phyloP scores from a whole-genome alignment of 2,797 vertebrate species.

The Peromyscus nudipes region DNA sequence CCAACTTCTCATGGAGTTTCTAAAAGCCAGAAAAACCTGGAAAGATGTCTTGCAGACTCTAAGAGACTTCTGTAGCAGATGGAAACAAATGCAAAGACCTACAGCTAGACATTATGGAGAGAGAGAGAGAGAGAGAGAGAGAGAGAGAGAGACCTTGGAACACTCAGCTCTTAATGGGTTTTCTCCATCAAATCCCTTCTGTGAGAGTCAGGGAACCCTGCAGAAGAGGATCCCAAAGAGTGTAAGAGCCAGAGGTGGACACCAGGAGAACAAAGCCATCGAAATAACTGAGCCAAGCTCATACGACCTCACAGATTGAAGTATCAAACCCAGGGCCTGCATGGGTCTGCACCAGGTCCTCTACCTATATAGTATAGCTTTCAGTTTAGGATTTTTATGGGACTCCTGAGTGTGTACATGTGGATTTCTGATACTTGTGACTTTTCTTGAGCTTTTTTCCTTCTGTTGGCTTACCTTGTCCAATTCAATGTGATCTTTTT shows the following conservation, averaged over 20 bases:
- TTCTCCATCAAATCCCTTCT: neutral
- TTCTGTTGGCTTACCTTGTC: neutral
- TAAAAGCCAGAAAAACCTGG: too few relatives aligned
- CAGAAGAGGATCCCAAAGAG: neutral
- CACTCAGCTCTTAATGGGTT: neutral
- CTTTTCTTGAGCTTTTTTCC: neutral
- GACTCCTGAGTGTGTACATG: neutral
- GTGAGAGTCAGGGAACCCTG: too few relatives aligned
- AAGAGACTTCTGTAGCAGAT: neutral
- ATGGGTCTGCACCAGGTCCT: neutral
- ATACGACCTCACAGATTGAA: neutral
- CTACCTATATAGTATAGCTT: neutral
- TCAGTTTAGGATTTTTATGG: neutral
- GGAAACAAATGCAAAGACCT: neutral
- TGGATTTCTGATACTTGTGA: neutral
- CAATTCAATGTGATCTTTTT: neutral
- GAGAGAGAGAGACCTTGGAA: neutral
- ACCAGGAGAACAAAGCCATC: too few relatives aligned
- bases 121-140: too few relatives aligned
- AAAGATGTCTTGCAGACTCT: too few relatives aligned
- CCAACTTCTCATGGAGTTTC: too few relatives aligned
- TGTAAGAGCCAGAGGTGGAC: neutral
- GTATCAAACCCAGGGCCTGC: neutral
- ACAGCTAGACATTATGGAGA: neutral
- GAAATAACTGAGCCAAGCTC: neutral